Evolutionary conservation across 2,797 vertebrate species (phyloP).

Genomic region (Salmo trutta): DNA sequence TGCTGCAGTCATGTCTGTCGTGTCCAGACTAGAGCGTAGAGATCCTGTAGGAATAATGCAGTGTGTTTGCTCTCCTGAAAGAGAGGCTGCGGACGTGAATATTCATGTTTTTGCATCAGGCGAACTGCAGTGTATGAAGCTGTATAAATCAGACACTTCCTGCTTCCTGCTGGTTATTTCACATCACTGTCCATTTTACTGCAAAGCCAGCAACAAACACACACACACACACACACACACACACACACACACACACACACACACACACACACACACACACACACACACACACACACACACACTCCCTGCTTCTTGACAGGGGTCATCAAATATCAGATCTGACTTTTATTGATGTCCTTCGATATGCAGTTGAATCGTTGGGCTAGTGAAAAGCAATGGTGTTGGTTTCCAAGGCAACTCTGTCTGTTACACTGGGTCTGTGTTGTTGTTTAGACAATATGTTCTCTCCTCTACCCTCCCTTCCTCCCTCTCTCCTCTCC

Average conservation of each 20-base stretch:
- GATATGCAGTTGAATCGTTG: neutral
- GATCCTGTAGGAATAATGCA: neutral
- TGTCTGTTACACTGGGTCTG: no score
- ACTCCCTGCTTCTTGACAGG: neutral
- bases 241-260: neutral
- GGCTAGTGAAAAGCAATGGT: neutral
- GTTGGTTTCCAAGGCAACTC: no score
- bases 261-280: neutral
- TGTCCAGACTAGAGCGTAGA: neutral
- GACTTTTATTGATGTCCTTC: neutral
- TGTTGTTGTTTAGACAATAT: no score
- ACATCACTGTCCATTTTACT: slow-evolving; percentile 15
- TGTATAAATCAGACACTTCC: slow-evolving; percentile 4
- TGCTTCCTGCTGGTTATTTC: slow-evolving; percentile 3
- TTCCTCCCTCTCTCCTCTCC: neutral
- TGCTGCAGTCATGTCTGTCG: no score
- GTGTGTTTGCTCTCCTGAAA: slow-evolving; percentile 5
- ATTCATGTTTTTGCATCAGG: neutral
- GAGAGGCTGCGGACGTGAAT: neutral
- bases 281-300: neutral
- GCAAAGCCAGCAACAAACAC: neutral
- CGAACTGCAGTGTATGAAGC: neutral
- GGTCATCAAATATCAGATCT: neutral
- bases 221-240: neutral
- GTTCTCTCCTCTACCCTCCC: neutral